Evolutionary conservation across 2,888 invertebrate genomes (phyloP), one percentile per base, ranked within the genome.

Genomic region (Acronicta alni): DNA sequence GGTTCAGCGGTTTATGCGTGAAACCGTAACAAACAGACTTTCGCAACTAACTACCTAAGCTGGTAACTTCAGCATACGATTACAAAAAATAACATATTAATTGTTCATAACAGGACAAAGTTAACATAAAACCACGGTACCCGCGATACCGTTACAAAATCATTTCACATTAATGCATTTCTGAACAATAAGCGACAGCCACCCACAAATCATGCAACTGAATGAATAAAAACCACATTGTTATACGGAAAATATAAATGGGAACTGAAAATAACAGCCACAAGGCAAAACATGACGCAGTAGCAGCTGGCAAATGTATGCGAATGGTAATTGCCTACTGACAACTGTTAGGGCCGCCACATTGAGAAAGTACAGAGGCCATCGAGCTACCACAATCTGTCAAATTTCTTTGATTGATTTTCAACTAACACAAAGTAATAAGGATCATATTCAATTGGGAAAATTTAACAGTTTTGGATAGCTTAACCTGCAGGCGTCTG

Each of bases 291-390:
- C 14, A 32, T 54, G 59, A 55, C 26, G 47, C 35, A 26, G 46
- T 42, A 39, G 44, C 67, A 68, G 51, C 47, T 55, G 72, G 67
- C 43, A 47, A 47, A 45, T 43, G 18, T 52, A 66, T 38, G 20
- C 20, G 39, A 66, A 38, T 42, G 30, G 15, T 17, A 18, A 55
- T 17, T 53, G 26, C 46, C 39, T 65, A 1, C n/a, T 30, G 54
- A 35, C 26, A 30, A 43, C 8, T 37, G 9, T 46, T 48, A 38
- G 14, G 45, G 41, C 10, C 41, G 41, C 17, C 20, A 20, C 18
- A 46, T 16, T 43, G 26, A 14, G 8, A 15, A 20, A 38, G 23
- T 23, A 41, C 14, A 0, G 14, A 32, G 1, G n/a, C n/a, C n/a
- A n/a, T n/a, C n/a, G n/a, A n/a, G n/a, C n/a, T n/a, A n/a, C n/a